Evolutionary conservation across 1,140 invertebrate genomes (phyloP).

Genomic region (Dreissena polymorpha): DNA sequence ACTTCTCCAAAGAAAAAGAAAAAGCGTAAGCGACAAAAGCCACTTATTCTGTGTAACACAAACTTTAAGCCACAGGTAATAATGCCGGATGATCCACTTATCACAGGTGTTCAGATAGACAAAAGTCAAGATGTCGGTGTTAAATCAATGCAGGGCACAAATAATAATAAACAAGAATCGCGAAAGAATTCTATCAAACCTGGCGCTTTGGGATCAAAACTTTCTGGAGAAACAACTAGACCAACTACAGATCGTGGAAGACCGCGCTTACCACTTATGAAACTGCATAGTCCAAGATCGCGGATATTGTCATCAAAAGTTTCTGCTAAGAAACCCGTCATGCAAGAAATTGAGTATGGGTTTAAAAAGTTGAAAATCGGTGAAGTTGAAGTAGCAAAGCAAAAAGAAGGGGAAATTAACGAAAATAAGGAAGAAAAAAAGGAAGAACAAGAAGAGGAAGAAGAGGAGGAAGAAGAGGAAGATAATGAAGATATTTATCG

Average conservation of each 20-base stretch:
- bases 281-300: too few relatives aligned
- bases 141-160: too few relatives aligned
- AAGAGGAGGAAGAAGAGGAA: neutral
- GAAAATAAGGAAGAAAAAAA: neutral
- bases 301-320: too few relatives aligned
- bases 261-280: too few relatives aligned
- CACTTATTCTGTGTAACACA: neutral
- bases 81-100: slow-evolving; percentile 4
- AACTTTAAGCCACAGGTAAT: neutral
- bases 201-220: too few relatives aligned
- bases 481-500: neutral
- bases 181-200: too few relatives aligned
- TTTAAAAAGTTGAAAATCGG: neutral
- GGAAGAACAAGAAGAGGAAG: neutral
- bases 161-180: too few relatives aligned
- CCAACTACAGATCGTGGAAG: too few relatives aligned
- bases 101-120: neutral
- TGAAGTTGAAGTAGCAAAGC: neutral
- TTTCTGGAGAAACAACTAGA: too few relatives aligned
- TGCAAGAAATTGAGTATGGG: neutral
- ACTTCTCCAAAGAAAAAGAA: neutral
- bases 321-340: neutral
- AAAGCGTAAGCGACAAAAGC: slow-evolving; percentile 1
- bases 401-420: neutral
- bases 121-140: neutral